Base-by-base conservation (phyloP, 1,140 invertebrate genomes). In the Danaus melanippus region DNA sequence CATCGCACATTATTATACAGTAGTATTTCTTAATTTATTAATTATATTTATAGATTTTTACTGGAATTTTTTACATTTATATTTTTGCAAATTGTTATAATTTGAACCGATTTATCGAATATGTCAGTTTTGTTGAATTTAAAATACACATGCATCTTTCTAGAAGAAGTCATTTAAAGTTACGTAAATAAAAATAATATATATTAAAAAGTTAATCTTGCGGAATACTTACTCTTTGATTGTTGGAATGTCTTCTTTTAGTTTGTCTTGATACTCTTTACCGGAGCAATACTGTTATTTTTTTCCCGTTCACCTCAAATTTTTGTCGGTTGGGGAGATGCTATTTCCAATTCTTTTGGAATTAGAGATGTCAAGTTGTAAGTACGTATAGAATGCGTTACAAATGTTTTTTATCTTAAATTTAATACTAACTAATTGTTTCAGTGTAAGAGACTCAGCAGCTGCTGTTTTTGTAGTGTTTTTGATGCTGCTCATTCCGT, bases 401-500 rank as follows among this genome's bases (percentile, higher is more conserved):
- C n/a, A 32, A 32, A 32, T 32, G 6, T 32, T 32, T 32, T 32
- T 0, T 39, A 32, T 15, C 32, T 47, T 17, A 47, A 47, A 17
- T 21, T 47, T 47, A 12, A 12, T 9, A 46, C 11, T 12, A 15
- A 9, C 15, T n/a, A 42, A 12, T 59, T 46, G 45, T 88, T 87
- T 32, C 67, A 93, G 92, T 55, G 89, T 94, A 9, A 90, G 91
- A 64, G 95, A 96, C 74, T 94, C 95, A 0, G 93, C 93, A 7
- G 90, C 93, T 3, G 95, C 93, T 8, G 89, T 93, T 49, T 88
- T 92, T 9, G 87, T 96, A 1, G 91, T 91, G 0, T 89, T 95
- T 60, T 75, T 96, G n/a, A 90, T 96, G 68, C 95, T 96, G 64
- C 71, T 94, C 6, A 76, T 96, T 9, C 95, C 95, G 1, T 88